Percentiles rank a stretch among this genome's conserved stretches.
These are phyloP conservation scores for Tinea trinotella DNA, from an alignment of 2,888 invertebrate species.

Conservation along the genomic window DNA sequence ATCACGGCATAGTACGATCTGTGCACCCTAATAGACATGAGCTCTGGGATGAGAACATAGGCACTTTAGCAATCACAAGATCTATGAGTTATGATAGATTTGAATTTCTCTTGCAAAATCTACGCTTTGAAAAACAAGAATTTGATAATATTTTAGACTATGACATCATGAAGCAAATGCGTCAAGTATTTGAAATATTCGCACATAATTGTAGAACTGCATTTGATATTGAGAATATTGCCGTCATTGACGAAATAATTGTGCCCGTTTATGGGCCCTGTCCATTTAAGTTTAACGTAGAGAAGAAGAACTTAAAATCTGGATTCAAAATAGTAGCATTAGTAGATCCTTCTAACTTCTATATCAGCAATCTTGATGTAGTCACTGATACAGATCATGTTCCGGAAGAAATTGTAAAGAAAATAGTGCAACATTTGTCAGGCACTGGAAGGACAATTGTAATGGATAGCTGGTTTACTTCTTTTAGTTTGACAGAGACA, in stretches of 20 bases:
- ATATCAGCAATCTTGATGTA: slow-evolving; percentile 55
- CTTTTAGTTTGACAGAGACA: slow-evolving; percentile 36
- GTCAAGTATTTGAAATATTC: slow-evolving; percentile 60
- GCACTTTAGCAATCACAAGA: slow-evolving; percentile 41
- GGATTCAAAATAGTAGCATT: slow-evolving; percentile 57
- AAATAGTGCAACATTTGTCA: slow-evolving; percentile 48
- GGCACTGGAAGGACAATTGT: slow-evolving; percentile 46
- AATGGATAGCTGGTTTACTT: slow-evolving; percentile 56
- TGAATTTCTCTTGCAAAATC: slow-evolving; percentile 47
- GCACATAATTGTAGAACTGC: slow-evolving; percentile 55
- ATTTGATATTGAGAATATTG: slow-evolving; percentile 40
- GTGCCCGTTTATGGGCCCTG: slow-evolving; percentile 57
- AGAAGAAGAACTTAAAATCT: slow-evolving; percentile 43
- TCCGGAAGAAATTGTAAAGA: slow-evolving; percentile 43
- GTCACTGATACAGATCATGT: slow-evolving; percentile 50
- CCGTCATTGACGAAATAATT: slow-evolving; percentile 57
- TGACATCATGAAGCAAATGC: slow-evolving; percentile 53
- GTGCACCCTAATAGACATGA: slow-evolving; percentile 49
- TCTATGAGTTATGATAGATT: slow-evolving; percentile 53
- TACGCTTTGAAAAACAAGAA: slow-evolving; percentile 45
- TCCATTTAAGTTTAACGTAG: slow-evolving; percentile 53
- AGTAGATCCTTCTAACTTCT: slow-evolving; percentile 55
- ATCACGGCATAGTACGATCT: slow-evolving; percentile 56
- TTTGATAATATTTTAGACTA: slow-evolving; percentile 39
- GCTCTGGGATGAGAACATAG: slow-evolving; percentile 51